Evolutionary conservation across 2,888 invertebrate genomes (phyloP).

Genomic region (Drosophila paracracens): DNA sequence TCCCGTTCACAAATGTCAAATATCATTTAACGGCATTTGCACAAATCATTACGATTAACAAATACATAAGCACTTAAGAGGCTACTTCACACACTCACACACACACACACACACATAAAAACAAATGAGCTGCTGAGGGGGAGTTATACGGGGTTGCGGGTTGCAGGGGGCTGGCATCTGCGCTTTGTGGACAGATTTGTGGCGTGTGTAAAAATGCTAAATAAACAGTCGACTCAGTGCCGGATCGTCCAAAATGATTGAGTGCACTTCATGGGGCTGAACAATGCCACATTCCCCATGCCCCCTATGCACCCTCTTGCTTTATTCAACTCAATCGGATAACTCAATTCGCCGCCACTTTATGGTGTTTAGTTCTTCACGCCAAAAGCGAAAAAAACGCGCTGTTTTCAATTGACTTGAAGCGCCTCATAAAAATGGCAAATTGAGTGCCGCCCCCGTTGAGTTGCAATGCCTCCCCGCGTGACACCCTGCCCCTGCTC

Average conservation of each 20-base stretch:
- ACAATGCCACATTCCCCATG: slow-evolving; percentile 1
- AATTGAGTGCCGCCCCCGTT: slow-evolving; percentile 80
- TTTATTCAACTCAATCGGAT: slow-evolving; percentile 30
- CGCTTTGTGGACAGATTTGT: slow-evolving; percentile 61
- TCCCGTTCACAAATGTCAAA: slow-evolving; percentile 71
- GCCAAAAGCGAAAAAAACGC: slow-evolving; percentile 29
- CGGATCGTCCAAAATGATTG: slow-evolving; percentile 45
- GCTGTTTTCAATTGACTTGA: slow-evolving; percentile 69
- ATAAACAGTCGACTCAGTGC: slow-evolving; percentile 47
- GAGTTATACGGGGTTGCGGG: neutral
- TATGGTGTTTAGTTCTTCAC: slow-evolving; percentile 43
- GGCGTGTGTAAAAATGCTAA: slow-evolving; percentile 65
- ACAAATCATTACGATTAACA: slow-evolving; percentile 80
- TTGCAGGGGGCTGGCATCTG: neutral
- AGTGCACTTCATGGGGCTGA: slow-evolving; percentile 55
- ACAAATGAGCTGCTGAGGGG: slow-evolving; percentile 46
- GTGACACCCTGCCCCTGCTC: neutral
- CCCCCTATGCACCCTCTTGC: neutral
- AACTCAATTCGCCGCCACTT: slow-evolving; percentile 63
- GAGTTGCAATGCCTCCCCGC: slow-evolving; percentile 39
- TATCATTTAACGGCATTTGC: slow-evolving; percentile 73
- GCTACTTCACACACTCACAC: slow-evolving; percentile 10
- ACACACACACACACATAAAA: slow-evolving; percentile 22
- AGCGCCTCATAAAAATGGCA: slow-evolving; percentile 80
- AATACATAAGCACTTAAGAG: slow-evolving; percentile 56